A percentile compares a stretch with the other conserved stretches of the same genome.
phyloP scores from a whole-genome alignment of 2,113 vertebrate genomes.

The Terrapene triunguis region DNA sequence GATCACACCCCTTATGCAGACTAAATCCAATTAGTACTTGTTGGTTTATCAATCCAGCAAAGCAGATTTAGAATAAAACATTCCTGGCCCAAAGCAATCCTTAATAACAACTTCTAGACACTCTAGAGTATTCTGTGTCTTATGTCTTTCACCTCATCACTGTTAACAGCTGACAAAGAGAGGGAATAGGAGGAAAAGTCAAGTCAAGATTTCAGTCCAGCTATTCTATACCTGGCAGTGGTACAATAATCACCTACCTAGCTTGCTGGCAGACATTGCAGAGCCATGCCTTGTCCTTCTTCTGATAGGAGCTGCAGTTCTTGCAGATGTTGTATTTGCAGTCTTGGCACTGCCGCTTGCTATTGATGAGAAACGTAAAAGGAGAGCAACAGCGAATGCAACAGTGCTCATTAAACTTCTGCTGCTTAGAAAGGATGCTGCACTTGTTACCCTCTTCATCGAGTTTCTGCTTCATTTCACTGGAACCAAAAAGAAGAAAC shows the following conservation, averaged over 20 bases:
- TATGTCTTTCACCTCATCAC: background rate
- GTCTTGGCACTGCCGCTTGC: conserved; percentile 90
- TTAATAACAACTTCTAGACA: background rate
- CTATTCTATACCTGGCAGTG: background rate
- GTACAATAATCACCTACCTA: conserved; percentile 79
- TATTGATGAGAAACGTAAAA: conserved; percentile 96
- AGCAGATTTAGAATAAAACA: background rate
- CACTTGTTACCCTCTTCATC: conserved; percentile 95
- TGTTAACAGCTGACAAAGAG: conserved; percentile 34
- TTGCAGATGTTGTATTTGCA: conserved; percentile 97
- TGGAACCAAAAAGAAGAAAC: conserved; percentile 56
- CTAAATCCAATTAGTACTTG: background rate
- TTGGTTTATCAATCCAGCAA: conserved; percentile 19
- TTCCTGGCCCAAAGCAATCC: background rate
- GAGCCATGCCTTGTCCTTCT: conserved; percentile 91
- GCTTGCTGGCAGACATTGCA: conserved; percentile 94
- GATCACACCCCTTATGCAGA: background rate
- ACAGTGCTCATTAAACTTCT: conserved; percentile 94
- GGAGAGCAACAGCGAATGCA: conserved; percentile 97
- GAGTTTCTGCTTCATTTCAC: conserved; percentile 97
- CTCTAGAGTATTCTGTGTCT: background rate
- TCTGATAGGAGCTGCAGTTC: conserved; percentile 91
- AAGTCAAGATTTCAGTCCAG: background rate
- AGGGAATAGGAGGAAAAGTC: background rate
- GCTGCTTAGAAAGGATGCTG: conserved; percentile 93